These are phyloP conservation scores for Chorisops tibialis DNA, from an alignment of 2,888 invertebrate genomes.

Conservation along the genomic window DNA sequence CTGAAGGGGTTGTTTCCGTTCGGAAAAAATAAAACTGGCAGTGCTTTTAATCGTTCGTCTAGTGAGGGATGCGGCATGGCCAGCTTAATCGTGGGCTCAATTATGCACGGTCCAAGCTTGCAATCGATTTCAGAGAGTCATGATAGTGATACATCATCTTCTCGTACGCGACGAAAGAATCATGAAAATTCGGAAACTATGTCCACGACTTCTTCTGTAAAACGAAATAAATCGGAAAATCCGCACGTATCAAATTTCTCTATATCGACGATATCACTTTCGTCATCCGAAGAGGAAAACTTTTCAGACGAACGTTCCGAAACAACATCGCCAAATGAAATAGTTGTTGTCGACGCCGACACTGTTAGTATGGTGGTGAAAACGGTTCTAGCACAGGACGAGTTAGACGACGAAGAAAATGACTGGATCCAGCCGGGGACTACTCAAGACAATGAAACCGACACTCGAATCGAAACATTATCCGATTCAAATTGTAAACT, in stretches of 20 bases:
- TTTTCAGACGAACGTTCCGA: constrained; percentile 37
- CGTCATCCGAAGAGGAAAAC: constrained; percentile 27
- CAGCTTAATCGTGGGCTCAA: constrained; percentile 63
- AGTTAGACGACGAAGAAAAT: constrained; percentile 26
- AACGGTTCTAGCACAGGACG: constrained; percentile 51
- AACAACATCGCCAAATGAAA: constrained; percentile 38
- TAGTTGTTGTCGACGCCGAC: constrained; percentile 54
- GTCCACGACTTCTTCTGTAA: constrained; percentile 10
- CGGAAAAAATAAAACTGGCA: constrained; percentile 38
- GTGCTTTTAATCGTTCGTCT: constrained; percentile 37
- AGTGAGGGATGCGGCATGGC: constrained; percentile 63
- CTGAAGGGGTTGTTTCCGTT: constrained; percentile 46
- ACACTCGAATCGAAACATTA: background rate
- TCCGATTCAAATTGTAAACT: constrained; percentile 16
- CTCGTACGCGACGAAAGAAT: constrained; percentile 8
- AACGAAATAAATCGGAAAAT: background rate
- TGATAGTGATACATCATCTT: constrained; percentile 40
- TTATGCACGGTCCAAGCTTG: constrained; percentile 59
- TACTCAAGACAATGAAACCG: constrained; percentile 17
- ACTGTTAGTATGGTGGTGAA: constrained; percentile 60
- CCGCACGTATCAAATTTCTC: background rate
- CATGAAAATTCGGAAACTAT: constrained; percentile 47
- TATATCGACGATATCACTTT: constrained; percentile 12
- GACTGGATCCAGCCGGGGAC: constrained; percentile 36
- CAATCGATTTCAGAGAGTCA: constrained; percentile 59